A percentile compares a stretch with the other conserved stretches of the same genome.
Evolutionary conservation across 1,140 invertebrate genomes (phyloP).

Genomic region (Diploscapter pachys): DNA sequence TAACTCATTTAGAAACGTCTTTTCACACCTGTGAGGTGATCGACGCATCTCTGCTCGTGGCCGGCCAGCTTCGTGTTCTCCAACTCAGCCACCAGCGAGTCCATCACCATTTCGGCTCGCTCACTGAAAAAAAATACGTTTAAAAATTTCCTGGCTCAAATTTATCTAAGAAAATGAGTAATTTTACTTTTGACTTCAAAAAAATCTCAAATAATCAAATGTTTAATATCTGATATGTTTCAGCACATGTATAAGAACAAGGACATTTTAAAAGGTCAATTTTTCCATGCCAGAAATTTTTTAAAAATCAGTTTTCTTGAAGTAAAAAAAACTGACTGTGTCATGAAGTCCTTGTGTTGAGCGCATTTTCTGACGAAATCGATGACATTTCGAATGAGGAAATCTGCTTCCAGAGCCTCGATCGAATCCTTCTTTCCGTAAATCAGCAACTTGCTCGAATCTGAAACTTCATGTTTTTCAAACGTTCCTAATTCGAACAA

Average conservation of each 20-base stretch:
- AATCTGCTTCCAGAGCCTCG: slow-evolving; percentile 25
- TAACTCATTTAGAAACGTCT: too few species aligned
- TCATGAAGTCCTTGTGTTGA: slow-evolving; percentile 30
- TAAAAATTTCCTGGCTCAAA: too few species aligned
- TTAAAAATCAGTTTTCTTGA: neutral
- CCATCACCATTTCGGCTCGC: slow-evolving; percentile 13
- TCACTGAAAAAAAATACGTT: slow-evolving; percentile 16
- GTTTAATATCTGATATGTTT: too few species aligned
- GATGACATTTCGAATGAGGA: slow-evolving; percentile 24
- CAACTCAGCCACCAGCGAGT: slow-evolving; percentile 31
- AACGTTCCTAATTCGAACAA: neutral
- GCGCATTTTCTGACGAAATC: slow-evolving; percentile 35
- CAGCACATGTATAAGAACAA: too few species aligned
- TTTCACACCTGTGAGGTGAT: slow-evolving; percentile 14
- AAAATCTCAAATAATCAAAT: too few species aligned
- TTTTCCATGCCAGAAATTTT: neutral
- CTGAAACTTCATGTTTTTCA: neutral
- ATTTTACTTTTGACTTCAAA: too few species aligned
- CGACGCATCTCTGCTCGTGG: slow-evolving; percentile 33
- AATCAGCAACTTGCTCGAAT: slow-evolving; percentile 7
- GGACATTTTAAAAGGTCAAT: too few species aligned
- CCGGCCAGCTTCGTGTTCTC: slow-evolving; percentile 35
- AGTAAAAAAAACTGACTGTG: slow-evolving; percentile 9
- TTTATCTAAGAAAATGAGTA: too few species aligned
- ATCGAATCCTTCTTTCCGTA: slow-evolving; percentile 23